Evolutionary conservation across 1,140 invertebrate species (phyloP).

Genomic region (Helicoverpa armigera): DNA sequence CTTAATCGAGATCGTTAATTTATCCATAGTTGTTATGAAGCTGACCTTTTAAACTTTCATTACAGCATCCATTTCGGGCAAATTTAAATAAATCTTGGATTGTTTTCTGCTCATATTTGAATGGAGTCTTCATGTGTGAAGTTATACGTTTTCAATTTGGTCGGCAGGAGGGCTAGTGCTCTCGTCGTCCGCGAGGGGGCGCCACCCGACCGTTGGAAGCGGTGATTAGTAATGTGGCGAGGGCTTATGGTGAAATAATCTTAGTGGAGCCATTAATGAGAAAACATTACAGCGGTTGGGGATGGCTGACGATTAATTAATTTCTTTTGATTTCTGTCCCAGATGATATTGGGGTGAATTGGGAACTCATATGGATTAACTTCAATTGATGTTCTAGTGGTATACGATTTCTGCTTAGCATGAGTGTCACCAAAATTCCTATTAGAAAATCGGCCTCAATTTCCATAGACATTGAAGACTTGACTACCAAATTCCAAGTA

Average conservation of each 20-base stretch:
- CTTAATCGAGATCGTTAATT: slow-evolving; percentile 32
- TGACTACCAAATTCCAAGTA: no score
- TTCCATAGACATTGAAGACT: not conserved
- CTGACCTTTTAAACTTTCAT: not conserved
- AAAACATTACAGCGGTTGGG: slow-evolving; percentile 74
- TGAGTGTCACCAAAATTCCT: not conserved
- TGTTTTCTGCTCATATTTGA: not conserved
- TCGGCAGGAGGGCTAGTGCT: slow-evolving; percentile 60
- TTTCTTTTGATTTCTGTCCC: slow-evolving; percentile 66
- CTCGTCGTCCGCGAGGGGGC: slow-evolving; percentile 69
- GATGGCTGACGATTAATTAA: slow-evolving; percentile 74
- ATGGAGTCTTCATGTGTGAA: slow-evolving; percentile 68
- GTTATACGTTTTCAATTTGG: slow-evolving; percentile 81
- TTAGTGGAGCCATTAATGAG: slow-evolving; percentile 81
- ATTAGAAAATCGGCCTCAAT: not conserved
- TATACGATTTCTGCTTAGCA: not conserved
- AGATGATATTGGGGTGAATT: slow-evolving; percentile 41
- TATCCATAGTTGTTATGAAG: slow-evolving; percentile 16
- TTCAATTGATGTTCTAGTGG: not conserved
- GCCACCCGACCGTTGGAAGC: slow-evolving; percentile 72
- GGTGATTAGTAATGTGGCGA: slow-evolving; percentile 79
- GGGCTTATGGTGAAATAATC: slow-evolving; percentile 82
- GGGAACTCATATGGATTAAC: slow-evolving; percentile 32
- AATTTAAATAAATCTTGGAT: slow-evolving; percentile 27
- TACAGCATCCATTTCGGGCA: not conserved